Conservation (phyloP, 2,888 invertebrate genomes). For the Spilosoma lubricipeda region DNA sequence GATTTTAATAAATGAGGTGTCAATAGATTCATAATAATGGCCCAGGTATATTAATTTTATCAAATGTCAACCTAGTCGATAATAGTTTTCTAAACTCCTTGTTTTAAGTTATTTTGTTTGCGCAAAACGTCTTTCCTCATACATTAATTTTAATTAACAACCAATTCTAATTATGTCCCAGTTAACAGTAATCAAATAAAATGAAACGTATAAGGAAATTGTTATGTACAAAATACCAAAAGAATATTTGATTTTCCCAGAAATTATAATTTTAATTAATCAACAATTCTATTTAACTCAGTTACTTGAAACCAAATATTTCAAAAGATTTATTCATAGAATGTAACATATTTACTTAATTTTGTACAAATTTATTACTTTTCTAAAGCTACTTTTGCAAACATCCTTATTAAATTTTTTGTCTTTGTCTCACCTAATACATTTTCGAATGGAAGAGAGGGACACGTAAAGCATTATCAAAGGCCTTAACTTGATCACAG, state of each 20-base stretch:
- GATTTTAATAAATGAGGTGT: no score
- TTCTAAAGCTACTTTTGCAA: background rate
- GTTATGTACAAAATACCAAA: background rate
- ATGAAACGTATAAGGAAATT: background rate
- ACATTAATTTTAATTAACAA: background rate
- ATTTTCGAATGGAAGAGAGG: no score
- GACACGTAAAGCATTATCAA: no score
- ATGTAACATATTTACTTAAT: background rate
- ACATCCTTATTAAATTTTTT: background rate
- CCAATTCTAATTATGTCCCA: background rate
- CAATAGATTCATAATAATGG: no score
- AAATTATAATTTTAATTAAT: background rate
- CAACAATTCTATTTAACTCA: background rate
- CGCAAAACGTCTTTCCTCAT: background rate
- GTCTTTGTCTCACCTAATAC: background rate
- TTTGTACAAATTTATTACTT: background rate
- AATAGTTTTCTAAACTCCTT: no score
- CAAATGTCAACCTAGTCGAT: no score
- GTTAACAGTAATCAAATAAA: background rate
- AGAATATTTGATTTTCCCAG: background rate
- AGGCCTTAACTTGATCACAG: no score
- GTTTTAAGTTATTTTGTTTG: no score
- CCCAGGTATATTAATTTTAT: no score
- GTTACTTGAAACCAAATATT: background rate
- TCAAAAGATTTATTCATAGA: background rate